A percentile compares a stretch with the other conserved stretches of the same genome.
These are phyloP conservation scores for Tenthredo distinguenda DNA, from an alignment of 2,888 invertebrate species.

Conservation along the genomic window DNA sequence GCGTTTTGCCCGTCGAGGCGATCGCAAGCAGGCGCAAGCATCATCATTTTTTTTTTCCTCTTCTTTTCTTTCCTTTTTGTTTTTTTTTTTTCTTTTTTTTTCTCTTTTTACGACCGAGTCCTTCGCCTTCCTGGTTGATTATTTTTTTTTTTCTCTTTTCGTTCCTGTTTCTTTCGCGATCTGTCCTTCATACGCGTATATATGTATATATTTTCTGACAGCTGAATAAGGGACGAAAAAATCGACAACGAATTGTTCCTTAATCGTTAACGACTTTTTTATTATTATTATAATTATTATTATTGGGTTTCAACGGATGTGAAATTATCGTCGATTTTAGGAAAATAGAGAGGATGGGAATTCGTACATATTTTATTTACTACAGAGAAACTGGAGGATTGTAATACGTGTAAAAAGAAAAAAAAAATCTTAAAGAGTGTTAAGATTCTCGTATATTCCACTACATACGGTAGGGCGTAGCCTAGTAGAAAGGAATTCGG, in stretches of 20 bases:
- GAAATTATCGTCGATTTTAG: too few species aligned
- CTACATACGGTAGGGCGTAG: background rate
- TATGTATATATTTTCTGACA: background rate
- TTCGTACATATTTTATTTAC: background rate
- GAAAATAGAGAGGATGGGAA: too few species aligned
- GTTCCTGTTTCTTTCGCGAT: background rate
- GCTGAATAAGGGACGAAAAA: background rate
- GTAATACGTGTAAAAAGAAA: background rate
- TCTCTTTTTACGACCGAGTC: background rate
- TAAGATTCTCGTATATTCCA: background rate
- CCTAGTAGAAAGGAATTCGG: constrained; percentile 56
- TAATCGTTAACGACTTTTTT: too few species aligned
- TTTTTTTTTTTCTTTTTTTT: background rate
- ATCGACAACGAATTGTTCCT: background rate
- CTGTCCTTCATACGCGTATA: background rate
- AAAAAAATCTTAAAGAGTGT: background rate
- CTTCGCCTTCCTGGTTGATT: constrained; percentile 22
- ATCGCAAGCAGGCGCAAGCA: background rate
- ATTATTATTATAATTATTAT: too few species aligned
- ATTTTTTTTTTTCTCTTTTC: background rate
- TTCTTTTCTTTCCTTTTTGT: background rate
- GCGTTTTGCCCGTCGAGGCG: background rate
- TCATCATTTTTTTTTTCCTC: background rate
- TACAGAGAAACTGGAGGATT: background rate
- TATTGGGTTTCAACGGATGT: too few species aligned